These are phyloP conservation scores for Drosophila barbarae DNA, from an alignment of 2,888 invertebrate genomes.

Conservation along the genomic window DNA sequence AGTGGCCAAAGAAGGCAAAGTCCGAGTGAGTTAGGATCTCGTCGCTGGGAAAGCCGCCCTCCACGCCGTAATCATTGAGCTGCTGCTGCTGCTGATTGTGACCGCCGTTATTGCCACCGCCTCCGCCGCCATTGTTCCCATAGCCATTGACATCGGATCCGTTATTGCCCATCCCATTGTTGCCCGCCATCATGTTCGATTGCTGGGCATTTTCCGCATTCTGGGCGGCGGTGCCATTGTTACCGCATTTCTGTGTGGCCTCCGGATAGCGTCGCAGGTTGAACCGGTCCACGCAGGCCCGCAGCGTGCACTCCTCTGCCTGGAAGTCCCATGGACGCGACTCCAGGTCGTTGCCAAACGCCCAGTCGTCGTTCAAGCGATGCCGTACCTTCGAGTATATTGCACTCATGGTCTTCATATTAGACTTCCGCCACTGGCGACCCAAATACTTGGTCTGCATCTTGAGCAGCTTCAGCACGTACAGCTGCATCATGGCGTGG, in stretches of 20 bases:
- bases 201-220: constrained; percentile 68
- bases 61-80: constrained; percentile 75
- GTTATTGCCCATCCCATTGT: constrained; percentile 56
- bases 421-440: constrained; percentile 98
- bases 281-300: constrained; percentile 96
- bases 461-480: constrained; percentile 97
- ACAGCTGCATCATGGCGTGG: constrained; percentile 98
- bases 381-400: constrained; percentile 98
- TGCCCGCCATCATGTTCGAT: constrained; percentile 72
- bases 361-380: constrained; percentile 99
- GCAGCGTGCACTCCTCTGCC: constrained; percentile 96
- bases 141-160: constrained; percentile 66
- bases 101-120: constrained; percentile 42
- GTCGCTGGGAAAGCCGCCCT: constrained; percentile 78
- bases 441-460: constrained; percentile 99
- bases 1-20: constrained; percentile 79
- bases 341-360: constrained; percentile 98
- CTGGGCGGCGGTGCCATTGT: constrained; percentile 76
- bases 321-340: constrained; percentile 99
- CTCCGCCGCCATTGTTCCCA: constrained; percentile 50
- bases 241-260: constrained; percentile 78
- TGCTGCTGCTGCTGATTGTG: constrained; percentile 62
- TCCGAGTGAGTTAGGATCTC: constrained; percentile 79
- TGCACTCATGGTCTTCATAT: constrained; percentile 99
- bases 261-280: constrained; percentile 93